These are phyloP conservation scores for Mormyrus iriodes DNA, from an alignment of 2,113 vertebrate genomes.

Conservation along the genomic window DNA sequence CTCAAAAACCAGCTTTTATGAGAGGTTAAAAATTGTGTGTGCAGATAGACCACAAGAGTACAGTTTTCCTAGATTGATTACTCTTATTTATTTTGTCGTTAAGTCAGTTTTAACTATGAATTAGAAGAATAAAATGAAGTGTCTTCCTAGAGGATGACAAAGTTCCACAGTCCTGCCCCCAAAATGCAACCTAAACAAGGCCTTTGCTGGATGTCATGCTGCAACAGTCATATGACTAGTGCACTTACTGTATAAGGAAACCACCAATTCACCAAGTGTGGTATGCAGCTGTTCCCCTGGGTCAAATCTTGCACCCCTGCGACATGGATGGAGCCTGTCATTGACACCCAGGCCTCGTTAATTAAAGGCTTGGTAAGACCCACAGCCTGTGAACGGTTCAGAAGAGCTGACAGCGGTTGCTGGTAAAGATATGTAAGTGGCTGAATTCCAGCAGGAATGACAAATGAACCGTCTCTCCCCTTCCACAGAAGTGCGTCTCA, in stretches of 20 bases:
- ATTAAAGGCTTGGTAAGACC: slow-evolving; percentile 41
- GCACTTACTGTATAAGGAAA: neutral
- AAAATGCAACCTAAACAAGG: neutral
- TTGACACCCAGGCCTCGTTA: slow-evolving; percentile 45
- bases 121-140: neutral
- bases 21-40: neutral
- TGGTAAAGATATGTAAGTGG: slow-evolving; percentile 31
- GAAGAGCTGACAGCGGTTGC: slow-evolving; percentile 30
- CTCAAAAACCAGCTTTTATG: neutral
- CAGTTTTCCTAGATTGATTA: neutral
- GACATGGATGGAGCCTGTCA: slow-evolving; percentile 44
- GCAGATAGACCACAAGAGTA: neutral
- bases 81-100: neutral
- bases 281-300: neutral
- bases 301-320: slow-evolving; percentile 28
- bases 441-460: slow-evolving; percentile 20
- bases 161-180: neutral
- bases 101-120: neutral
- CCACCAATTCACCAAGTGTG: neutral
- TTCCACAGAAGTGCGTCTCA: slow-evolving; percentile 32
- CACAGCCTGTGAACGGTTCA: slow-evolving; percentile 31
- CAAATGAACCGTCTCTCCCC: slow-evolving; percentile 40
- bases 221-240: neutral
- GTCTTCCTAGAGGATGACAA: neutral
- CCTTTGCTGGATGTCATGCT: neutral